Percentiles rank a stretch among this genome's conserved stretches.
These are phyloP conservation scores for Manacus vitellinus DNA, from an alignment of 2,113 vertebrate species.

Conservation along the genomic window DNA sequence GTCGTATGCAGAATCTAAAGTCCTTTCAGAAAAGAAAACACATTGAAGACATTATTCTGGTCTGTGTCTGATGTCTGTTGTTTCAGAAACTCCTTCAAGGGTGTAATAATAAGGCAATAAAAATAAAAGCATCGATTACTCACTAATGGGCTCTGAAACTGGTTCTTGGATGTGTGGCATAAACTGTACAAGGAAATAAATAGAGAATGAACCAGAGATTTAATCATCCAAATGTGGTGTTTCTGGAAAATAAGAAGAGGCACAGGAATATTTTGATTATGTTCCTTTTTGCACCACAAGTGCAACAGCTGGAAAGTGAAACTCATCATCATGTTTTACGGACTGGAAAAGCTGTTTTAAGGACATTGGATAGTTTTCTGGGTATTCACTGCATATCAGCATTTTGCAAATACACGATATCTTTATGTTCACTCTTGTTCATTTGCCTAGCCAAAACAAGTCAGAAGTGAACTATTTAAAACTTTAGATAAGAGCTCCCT, in stretches of 20 bases:
- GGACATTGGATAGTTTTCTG: background rate
- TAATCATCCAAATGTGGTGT: background rate
- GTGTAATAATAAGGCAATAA: slow-evolving; percentile 16
- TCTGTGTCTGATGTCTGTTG: slow-evolving; percentile 12
- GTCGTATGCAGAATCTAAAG: background rate
- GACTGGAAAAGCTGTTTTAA: background rate
- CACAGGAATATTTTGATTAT: background rate
- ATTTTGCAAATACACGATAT: background rate
- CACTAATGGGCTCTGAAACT: background rate
- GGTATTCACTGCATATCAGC: background rate
- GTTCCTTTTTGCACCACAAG: background rate
- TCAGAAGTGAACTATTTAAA: slow-evolving; percentile 9
- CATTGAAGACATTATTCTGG: slow-evolving; percentile 23
- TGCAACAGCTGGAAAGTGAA: background rate
- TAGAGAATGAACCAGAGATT: background rate
- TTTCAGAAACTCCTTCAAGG: slow-evolving; percentile 42
- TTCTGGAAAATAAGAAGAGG: background rate
- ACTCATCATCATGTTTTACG: background rate
- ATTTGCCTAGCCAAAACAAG: background rate
- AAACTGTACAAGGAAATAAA: slow-evolving; percentile 28
- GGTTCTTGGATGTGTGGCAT: background rate
- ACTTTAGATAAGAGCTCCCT: background rate
- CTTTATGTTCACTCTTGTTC: background rate
- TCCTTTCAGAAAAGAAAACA: slow-evolving; percentile 44
- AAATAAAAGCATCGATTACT: background rate